These are phyloP conservation scores for Papilio dardanus DNA, from an alignment of 1,140 invertebrate species.

Conservation along the genomic window DNA sequence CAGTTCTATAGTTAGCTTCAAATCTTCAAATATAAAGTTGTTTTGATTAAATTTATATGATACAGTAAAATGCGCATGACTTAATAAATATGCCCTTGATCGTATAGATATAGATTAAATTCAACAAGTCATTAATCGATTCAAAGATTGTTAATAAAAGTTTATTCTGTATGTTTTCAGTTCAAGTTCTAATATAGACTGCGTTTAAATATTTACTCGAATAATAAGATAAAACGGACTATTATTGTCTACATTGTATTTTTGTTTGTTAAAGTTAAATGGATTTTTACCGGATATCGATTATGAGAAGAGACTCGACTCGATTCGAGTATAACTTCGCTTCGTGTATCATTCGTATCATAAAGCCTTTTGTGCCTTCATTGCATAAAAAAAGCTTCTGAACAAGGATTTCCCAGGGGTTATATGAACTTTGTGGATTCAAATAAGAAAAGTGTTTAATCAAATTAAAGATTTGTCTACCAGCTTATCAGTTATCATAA, in stretches of 20 bases:
- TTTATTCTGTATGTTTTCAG: background rate
- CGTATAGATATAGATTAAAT: too few relatives aligned
- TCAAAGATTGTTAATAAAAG: too few relatives aligned
- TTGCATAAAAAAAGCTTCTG: background rate
- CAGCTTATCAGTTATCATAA: background rate
- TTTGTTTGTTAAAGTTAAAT: too few relatives aligned
- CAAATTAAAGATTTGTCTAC: background rate
- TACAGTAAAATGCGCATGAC: too few relatives aligned
- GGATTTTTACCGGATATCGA: background rate
- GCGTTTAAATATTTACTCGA: background rate
- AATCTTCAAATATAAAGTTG: too few relatives aligned
- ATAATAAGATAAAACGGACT: background rate
- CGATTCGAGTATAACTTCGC: background rate
- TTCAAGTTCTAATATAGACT: background rate
- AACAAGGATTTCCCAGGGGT: background rate
- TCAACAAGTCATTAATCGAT: too few relatives aligned
- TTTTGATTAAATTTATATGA: background rate
- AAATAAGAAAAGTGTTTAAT: background rate
- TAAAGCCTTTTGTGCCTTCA: background rate
- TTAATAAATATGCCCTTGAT: too few relatives aligned
- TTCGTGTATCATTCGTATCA: too few relatives aligned
- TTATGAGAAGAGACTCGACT: background rate
- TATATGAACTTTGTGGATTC: background rate
- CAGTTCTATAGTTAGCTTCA: too few relatives aligned
- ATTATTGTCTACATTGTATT: too few relatives aligned